A percentile compares a stretch with the other conserved stretches of the same genome.
These are phyloP conservation scores for Axea sp. DNA, from an alignment of 2,888 invertebrate species.

Conservation along the genomic window DNA sequence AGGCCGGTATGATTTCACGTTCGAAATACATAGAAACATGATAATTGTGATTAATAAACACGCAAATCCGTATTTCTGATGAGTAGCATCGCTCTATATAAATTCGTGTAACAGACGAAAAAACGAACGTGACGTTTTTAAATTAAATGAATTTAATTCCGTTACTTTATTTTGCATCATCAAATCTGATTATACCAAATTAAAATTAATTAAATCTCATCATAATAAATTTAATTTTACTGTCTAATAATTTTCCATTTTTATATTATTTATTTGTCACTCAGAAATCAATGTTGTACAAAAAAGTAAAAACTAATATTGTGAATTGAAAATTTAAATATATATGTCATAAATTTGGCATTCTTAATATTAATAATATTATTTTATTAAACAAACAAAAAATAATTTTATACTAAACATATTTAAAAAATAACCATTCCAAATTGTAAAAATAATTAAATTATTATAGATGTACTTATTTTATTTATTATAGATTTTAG, in stretches of 20 bases:
- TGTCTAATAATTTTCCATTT: not conserved
- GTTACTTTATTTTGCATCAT: not conserved
- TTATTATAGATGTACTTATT: too few relatives aligned
- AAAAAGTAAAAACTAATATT: too few relatives aligned
- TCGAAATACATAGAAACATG: constrained; percentile 48
- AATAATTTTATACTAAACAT: too few relatives aligned
- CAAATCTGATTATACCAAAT: not conserved
- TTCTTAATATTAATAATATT: too few relatives aligned
- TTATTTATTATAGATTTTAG: too few relatives aligned
- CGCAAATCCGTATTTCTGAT: not conserved
- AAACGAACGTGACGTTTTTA: not conserved
- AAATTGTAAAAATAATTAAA: too few relatives aligned
- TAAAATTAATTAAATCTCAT: not conserved
- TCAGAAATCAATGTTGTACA: too few relatives aligned
- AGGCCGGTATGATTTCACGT: constrained; percentile 25
- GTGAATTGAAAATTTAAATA: too few relatives aligned
- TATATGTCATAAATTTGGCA: too few relatives aligned
- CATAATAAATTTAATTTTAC: constrained; percentile 1
- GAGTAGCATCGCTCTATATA: constrained; percentile 1
- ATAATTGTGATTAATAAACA: constrained; percentile 48
- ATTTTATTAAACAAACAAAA: too few relatives aligned
- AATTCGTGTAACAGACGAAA: not conserved
- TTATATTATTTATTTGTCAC: too few relatives aligned
- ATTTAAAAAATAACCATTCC: too few relatives aligned
- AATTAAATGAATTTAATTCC: constrained; percentile 1